These are phyloP conservation scores for Sipha flava DNA, from an alignment of 1,140 invertebrate species.

Conservation along the genomic window DNA sequence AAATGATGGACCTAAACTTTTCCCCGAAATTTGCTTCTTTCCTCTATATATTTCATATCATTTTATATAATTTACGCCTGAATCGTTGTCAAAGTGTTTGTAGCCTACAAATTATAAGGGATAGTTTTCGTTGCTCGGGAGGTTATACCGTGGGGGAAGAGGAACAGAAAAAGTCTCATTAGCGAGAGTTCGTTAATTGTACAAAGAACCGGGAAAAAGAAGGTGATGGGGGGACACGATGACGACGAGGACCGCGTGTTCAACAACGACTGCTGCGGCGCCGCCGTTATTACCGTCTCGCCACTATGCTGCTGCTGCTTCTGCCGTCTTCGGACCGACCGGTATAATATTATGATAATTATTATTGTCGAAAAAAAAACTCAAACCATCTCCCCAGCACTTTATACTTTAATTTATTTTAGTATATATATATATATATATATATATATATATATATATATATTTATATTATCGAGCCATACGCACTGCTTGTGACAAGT, in stretches of 20 bases:
- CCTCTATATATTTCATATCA: too few species aligned
- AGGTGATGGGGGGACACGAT: background rate
- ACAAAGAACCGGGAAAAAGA: background rate
- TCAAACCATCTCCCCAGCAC: too few species aligned
- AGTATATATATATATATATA: too few species aligned
- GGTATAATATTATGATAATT: background rate
- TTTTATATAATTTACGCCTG: constrained; percentile 13
- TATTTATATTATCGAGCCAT: background rate
- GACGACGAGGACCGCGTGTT: background rate
- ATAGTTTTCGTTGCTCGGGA: background rate
- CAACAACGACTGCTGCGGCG: background rate
- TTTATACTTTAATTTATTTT: too few species aligned
- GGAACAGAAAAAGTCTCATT: constrained; percentile 27
- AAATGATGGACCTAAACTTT: background rate
- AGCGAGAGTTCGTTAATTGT: constrained; percentile 22
- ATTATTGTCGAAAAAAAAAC: background rate
- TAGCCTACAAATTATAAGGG: too few species aligned
- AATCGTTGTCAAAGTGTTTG: constrained; percentile 14
- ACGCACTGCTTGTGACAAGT: background rate
- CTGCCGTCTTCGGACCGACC: background rate
- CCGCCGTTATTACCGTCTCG: background rate
- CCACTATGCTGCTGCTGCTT: too few species aligned
- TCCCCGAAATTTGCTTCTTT: background rate
- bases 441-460: too few species aligned
- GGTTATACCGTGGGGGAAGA: background rate